Conservation (phyloP, 2,888 invertebrate genomes). For the Caenorhabditis virilis region DNA sequence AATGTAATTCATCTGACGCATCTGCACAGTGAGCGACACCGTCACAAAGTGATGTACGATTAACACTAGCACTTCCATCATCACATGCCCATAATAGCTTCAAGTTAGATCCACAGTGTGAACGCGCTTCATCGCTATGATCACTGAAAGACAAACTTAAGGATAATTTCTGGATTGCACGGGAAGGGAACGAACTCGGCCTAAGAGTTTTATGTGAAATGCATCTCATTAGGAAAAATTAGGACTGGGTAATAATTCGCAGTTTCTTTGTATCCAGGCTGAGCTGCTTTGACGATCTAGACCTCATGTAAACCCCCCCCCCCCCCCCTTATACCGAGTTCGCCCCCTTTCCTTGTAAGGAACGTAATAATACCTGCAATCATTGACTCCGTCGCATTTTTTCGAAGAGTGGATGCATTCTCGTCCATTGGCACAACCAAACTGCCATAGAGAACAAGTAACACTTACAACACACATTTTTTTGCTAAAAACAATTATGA, state of each 20-base stretch:
- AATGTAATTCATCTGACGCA: constrained; percentile 11
- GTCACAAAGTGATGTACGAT: constrained; percentile 5
- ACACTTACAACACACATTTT: constrained; percentile 3
- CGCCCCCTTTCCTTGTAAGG: too few relatives aligned
- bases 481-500: neutral
- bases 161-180: neutral
- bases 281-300: too few relatives aligned
- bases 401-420: constrained; percentile 10
- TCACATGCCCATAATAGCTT: constrained; percentile 7
- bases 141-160: constrained; percentile 3
- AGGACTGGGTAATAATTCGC: too few relatives aligned
- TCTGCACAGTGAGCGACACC: constrained; percentile 5
- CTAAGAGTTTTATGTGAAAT: too few relatives aligned
- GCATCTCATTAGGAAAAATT: too few relatives aligned
- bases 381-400: constrained; percentile 9
- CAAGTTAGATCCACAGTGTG: neutral
- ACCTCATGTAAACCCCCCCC: too few relatives aligned
- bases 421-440: constrained; percentile 10
- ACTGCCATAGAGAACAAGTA: constrained; percentile 6
- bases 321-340: too few relatives aligned
- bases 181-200: neutral
- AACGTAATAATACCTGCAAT: constrained; percentile 9
- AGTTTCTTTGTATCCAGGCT: too few relatives aligned
- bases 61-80: neutral
- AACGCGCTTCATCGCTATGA: constrained; percentile 8